Percentiles rank a stretch among this genome's conserved stretches.
Evolutionary conservation across 2,888 invertebrate genomes (phyloP).

Genomic region (Stegophylla sp.): DNA sequence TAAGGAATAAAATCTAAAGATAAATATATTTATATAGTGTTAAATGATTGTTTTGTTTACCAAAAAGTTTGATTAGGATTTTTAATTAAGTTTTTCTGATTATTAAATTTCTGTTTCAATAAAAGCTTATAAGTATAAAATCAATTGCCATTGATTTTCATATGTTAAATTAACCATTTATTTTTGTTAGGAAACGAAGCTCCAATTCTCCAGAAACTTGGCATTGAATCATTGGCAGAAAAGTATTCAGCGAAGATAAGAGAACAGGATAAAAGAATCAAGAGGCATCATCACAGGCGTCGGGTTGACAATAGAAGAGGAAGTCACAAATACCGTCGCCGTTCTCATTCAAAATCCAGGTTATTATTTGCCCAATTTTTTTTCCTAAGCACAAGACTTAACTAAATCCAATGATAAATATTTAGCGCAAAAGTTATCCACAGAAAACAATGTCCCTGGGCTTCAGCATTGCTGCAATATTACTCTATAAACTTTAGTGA

Average conservation of each 20-base stretch:
- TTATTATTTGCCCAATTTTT: conserved; percentile 53
- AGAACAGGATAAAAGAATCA: conserved; percentile 45
- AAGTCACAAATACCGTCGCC: conserved; percentile 52
- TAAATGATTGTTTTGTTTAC: too few species aligned
- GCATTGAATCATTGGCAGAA: conserved; percentile 50
- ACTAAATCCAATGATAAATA: conserved; percentile 57
- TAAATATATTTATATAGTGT: too few species aligned
- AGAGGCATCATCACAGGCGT: conserved; percentile 45
- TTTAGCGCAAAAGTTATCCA: conserved; percentile 58
- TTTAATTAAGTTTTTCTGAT: too few species aligned
- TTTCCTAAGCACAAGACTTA: conserved; percentile 28
- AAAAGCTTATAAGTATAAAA: too few species aligned
- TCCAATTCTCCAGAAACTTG: conserved; percentile 57
- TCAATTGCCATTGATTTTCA: too few species aligned
- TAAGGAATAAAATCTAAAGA: too few species aligned
- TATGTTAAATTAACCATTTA: too few species aligned
- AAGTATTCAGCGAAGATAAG: conserved; percentile 51
- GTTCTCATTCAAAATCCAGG: conserved; percentile 58
- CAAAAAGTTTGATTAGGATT: too few species aligned
- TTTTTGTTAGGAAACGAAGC: conserved; percentile 47
- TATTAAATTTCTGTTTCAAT: too few species aligned
- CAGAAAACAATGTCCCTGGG: conserved; percentile 57
- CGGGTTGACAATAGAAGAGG: conserved; percentile 53
- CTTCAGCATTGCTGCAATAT: conserved; percentile 56
- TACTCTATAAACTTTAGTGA: conserved; percentile 55